phyloP scores from a whole-genome alignment of 2,888 invertebrate genomes.

The Heteromurus nitidus region DNA sequence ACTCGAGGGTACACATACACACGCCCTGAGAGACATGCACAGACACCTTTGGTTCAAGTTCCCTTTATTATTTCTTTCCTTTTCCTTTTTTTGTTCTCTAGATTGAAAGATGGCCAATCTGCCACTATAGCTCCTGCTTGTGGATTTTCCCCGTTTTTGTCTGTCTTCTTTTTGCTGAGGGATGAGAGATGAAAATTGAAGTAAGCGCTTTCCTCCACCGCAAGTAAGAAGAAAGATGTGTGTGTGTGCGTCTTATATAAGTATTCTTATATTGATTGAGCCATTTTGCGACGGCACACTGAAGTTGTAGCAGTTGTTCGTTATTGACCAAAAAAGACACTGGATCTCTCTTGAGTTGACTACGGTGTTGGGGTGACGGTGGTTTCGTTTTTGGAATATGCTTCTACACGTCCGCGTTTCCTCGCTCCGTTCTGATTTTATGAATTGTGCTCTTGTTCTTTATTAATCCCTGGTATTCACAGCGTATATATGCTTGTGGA shows the following conservation, averaged over 20 bases:
- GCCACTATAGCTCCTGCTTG: conserved; percentile 18
- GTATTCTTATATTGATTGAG: conserved; percentile 51
- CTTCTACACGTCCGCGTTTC: neutral
- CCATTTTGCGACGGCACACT: conserved; percentile 37
- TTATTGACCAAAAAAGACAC: conserved; percentile 57
- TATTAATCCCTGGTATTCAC: too few species aligned
- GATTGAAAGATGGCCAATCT: conserved; percentile 50
- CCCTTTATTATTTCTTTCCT: conserved; percentile 19
- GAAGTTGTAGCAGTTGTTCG: conserved; percentile 49
- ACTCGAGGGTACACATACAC: neutral
- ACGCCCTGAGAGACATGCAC: neutral
- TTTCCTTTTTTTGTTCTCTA: conserved; percentile 9
- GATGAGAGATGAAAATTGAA: conserved; percentile 27
- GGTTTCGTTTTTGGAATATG: neutral
- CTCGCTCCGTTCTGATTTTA: conserved; percentile 32
- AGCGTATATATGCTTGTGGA: too few species aligned
- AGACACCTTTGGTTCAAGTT: conserved; percentile 16
- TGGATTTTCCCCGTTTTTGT: conserved; percentile 7
- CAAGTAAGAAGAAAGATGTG: neutral
- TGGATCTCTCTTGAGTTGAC: conserved; percentile 25
- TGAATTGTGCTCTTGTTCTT: conserved; percentile 37
- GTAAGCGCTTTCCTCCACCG: conserved; percentile 1
- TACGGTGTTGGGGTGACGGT: neutral
- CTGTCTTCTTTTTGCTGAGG: neutral
- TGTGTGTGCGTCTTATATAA: neutral